These are phyloP conservation scores for Chinchilla lanigera DNA, from an alignment of 2,113 vertebrate species.

Conservation along the genomic window DNA sequence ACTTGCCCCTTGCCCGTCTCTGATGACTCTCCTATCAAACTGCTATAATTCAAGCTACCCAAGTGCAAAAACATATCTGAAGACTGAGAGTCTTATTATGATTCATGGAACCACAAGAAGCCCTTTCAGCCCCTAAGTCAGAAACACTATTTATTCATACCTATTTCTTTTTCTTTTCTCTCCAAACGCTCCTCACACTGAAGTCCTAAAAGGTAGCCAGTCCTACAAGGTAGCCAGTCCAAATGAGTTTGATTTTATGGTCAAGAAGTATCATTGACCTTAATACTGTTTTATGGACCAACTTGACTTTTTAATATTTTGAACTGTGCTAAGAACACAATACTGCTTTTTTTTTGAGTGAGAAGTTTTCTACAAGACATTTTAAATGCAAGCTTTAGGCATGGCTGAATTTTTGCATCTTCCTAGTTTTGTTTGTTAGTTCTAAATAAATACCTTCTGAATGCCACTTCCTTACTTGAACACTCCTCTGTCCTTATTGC, in stretches of 20 bases:
- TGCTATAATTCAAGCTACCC: not conserved
- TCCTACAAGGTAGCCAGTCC: not conserved
- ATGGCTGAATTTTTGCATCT: not conserved
- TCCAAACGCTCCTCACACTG: not conserved
- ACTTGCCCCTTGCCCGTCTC: not conserved
- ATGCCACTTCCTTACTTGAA: constrained; percentile 4
- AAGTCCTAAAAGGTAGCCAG: not conserved
- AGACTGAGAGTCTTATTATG: constrained; percentile 16
- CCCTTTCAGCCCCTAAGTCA: not conserved
- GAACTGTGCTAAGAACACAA: not conserved
- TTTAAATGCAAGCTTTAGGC: not conserved
- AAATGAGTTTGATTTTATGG: constrained; percentile 10
- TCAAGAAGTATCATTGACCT: not conserved
- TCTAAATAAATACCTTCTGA: constrained; percentile 1
- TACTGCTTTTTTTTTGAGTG: not conserved
- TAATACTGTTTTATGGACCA: constrained; percentile 10
- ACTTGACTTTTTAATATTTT: constrained; percentile 27
- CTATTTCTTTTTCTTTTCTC: not conserved
- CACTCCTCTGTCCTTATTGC: not conserved
- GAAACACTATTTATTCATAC: not conserved
- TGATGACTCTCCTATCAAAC: not conserved
- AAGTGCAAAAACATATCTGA: not conserved
- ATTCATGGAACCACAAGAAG: not conserved
- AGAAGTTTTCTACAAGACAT: not conserved
- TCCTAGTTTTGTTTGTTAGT: not conserved